Conservation (phyloP, 2,113 vertebrate species). For the Cranoglanis bouderius region DNA sequence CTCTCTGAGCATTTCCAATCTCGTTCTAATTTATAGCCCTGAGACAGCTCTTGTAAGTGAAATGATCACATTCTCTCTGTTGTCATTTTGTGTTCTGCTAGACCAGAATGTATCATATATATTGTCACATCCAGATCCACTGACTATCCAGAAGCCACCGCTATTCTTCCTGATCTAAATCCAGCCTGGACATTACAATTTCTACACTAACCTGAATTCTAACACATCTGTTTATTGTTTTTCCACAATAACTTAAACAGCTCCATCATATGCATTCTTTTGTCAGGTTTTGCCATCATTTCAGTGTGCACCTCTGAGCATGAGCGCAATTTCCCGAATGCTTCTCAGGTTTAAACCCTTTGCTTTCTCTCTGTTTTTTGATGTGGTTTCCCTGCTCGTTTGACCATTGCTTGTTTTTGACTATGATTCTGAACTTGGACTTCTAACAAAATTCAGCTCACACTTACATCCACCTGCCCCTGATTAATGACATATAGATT, state of each 20-base stretch:
- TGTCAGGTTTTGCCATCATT: neutral
- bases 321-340: neutral
- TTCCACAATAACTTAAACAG: neutral
- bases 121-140: neutral
- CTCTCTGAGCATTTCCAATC: neutral
- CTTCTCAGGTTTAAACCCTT: neutral
- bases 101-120: neutral
- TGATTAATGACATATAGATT: neutral
- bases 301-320: neutral
- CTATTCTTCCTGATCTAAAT: neutral
- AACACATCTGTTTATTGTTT: neutral
- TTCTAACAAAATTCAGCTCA: neutral
- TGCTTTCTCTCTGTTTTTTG: neutral
- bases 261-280: neutral
- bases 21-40: neutral
- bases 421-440: neutral
- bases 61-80: neutral
- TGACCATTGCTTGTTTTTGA: neutral
- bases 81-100: neutral
- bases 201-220: neutral
- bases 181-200: neutral
- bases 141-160: neutral
- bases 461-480: neutral
- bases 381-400: neutral
- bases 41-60: neutral